These are phyloP conservation scores for Petrocephalus zakoni DNA, from an alignment of 2,113 vertebrate genomes.

Conservation along the genomic window DNA sequence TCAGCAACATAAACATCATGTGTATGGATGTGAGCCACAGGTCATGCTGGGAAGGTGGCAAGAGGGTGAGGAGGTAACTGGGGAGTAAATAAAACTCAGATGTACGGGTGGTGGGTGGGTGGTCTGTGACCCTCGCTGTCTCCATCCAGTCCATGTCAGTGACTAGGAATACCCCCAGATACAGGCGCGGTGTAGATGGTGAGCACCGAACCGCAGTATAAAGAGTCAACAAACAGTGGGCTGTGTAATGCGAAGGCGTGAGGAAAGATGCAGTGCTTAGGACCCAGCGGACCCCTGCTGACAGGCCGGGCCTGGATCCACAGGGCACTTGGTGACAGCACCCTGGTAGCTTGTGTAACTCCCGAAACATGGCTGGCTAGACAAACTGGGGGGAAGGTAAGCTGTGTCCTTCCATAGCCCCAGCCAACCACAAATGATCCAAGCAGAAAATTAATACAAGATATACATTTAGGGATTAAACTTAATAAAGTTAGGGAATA, in stretches of 20 bases:
- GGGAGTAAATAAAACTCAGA: neutral
- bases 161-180: neutral
- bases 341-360: too few species aligned
- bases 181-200: neutral
- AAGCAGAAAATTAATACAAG: neutral
- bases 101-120: constrained; percentile 11
- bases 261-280: neutral
- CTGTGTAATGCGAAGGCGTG: neutral
- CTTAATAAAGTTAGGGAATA: neutral
- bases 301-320: neutral
- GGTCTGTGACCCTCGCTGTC: neutral
- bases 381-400: neutral
- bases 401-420: neutral
- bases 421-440: neutral
- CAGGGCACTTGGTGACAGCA: neutral
- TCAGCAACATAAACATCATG: neutral
- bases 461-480: neutral
- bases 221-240: neutral
- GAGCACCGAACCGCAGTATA: neutral
- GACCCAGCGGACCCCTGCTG: neutral
- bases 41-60: neutral
- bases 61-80: neutral
- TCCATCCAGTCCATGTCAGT: neutral
- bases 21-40: neutral
- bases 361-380: too few species aligned